Conservation (phyloP, 2,888 invertebrate genomes). For the Andrena marginata region DNA sequence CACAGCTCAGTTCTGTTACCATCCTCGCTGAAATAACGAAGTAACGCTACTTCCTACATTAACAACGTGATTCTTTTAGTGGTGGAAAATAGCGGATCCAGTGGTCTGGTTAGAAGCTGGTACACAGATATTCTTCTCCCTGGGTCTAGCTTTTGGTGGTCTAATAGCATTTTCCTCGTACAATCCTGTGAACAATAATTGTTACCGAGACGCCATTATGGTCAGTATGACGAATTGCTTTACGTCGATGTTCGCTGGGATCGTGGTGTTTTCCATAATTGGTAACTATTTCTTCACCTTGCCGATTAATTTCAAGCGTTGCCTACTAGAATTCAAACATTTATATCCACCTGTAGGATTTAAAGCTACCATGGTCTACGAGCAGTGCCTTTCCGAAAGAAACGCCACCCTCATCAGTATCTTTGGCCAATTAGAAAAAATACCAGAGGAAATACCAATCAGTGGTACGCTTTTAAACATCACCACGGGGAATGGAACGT, state of each 20-base stretch:
- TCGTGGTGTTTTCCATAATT: slow-evolving; percentile 97
- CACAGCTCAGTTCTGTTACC: background rate
- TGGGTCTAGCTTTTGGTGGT: slow-evolving; percentile 98
- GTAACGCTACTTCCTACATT: background rate
- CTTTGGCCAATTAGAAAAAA: slow-evolving; percentile 86
- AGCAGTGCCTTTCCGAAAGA: slow-evolving; percentile 89
- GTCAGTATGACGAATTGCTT: slow-evolving; percentile 97
- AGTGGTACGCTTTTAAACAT: slow-evolving; percentile 87
- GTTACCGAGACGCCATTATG: slow-evolving; percentile 96
- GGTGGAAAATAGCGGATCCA: slow-evolving; percentile 96
- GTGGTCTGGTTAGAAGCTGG: slow-evolving; percentile 99
- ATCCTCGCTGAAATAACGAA: background rate
- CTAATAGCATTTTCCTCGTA: slow-evolving; percentile 98
- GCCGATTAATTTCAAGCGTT: background rate
- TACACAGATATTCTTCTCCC: slow-evolving; percentile 98
- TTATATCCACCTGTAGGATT: slow-evolving; percentile 87
- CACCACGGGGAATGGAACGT: slow-evolving; percentile 86
- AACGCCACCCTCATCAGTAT: slow-evolving; percentile 88
- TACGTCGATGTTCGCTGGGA: slow-evolving; percentile 98
- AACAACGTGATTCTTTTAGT: slow-evolving; percentile 85
- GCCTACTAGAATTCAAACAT: background rate
- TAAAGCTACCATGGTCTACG: slow-evolving; percentile 94
- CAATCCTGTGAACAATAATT: slow-evolving; percentile 98
- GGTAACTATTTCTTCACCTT: slow-evolving; percentile 84
- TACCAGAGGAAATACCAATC: slow-evolving; percentile 86